Conservation (phyloP, 2,888 invertebrate species). For the Embidobia sp. region DNA sequence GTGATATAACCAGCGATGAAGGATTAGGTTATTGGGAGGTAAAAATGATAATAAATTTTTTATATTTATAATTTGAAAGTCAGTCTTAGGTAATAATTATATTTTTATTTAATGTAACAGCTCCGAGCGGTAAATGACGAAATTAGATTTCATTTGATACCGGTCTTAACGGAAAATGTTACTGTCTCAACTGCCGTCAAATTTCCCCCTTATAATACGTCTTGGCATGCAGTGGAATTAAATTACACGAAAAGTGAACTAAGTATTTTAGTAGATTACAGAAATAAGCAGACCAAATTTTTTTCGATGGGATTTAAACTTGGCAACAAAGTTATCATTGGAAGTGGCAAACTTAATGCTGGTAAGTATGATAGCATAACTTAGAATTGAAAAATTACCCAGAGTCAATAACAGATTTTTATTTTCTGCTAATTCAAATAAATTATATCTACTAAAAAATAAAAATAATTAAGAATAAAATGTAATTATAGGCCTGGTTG, state of each 20-base stretch:
- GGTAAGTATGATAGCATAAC: too few species aligned
- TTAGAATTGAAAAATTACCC: too few species aligned
- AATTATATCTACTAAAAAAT: too few species aligned
- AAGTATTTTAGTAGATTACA: slow-evolving; percentile 88
- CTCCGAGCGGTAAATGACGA: slow-evolving; percentile 92
- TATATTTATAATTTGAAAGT: too few species aligned
- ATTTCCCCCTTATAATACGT: slow-evolving; percentile 88
- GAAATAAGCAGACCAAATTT: slow-evolving; percentile 87
- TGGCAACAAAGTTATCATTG: slow-evolving; percentile 88
- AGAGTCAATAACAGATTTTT: too few species aligned
- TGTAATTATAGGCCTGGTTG: slow-evolving; percentile 88
- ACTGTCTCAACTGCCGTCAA: slow-evolving; percentile 91
- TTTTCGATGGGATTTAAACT: slow-evolving; percentile 86
- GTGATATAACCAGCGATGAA: slow-evolving; percentile 88
- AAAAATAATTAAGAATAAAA: background rate
- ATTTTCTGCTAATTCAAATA: too few species aligned
- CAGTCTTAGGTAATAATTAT: too few species aligned
- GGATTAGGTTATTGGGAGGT: slow-evolving; percentile 95
- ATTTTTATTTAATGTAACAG: too few species aligned
- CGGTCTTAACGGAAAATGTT: slow-evolving; percentile 88
- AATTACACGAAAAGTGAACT: slow-evolving; percentile 89
- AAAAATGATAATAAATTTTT: slow-evolving; percentile 60
- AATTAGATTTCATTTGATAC: slow-evolving; percentile 90
- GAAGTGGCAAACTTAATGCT: slow-evolving; percentile 87
- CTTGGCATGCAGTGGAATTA: slow-evolving; percentile 92